Evolutionary conservation across 1,140 invertebrate genomes (phyloP).

Genomic region (Meloidogyne hapla): DNA sequence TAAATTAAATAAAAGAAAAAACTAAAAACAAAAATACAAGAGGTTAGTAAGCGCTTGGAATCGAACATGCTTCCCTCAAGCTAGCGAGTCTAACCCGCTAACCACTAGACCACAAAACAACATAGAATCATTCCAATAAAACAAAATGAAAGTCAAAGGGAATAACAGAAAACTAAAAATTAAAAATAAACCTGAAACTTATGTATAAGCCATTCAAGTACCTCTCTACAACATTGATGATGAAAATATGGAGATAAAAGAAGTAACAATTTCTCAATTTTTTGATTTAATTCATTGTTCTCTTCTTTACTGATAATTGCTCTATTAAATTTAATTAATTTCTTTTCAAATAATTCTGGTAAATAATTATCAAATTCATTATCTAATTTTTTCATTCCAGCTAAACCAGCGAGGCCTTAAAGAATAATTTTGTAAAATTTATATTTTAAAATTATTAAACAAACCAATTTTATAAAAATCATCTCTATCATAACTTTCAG

Average conservation of each 20-base stretch:
- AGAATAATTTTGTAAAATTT: neutral
- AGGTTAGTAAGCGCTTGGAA: neutral
- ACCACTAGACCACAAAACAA: neutral
- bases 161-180: no score
- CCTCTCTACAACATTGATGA: conserved; percentile 47
- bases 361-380: conserved; percentile 32
- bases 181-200: conserved; percentile 40
- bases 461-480: conserved; percentile 48
- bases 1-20: neutral
- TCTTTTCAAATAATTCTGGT: conserved; percentile 38
- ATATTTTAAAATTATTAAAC: neutral
- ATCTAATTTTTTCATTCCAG: conserved; percentile 47
- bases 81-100: neutral
- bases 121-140: neutral
- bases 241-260: conserved; percentile 47
- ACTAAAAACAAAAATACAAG: neutral
- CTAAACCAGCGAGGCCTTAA: conserved; percentile 41
- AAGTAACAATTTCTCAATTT: conserved; percentile 38
- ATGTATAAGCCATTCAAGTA: conserved; percentile 50
- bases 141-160: neutral
- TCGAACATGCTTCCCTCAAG: neutral
- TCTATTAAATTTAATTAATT: conserved; percentile 32
- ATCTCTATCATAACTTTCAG: conserved; percentile 37
- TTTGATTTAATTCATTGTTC: conserved; percentile 32
- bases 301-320: conserved; percentile 41